These are phyloP conservation scores for Atta cephalotes DNA, from an alignment of 1,140 invertebrate genomes.

Conservation along the genomic window DNA sequence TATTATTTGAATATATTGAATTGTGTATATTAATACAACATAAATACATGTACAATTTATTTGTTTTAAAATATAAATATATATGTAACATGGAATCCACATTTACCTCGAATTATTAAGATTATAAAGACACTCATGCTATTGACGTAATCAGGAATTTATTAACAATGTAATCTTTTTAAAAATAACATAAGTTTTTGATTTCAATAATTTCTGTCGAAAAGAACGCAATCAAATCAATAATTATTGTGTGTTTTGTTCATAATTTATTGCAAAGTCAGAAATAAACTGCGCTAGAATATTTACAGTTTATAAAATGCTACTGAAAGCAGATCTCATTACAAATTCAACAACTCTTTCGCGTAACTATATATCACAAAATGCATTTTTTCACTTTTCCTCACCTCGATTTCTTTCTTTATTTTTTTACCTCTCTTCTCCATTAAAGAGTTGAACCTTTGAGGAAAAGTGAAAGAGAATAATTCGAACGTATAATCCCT, in stretches of 20 bases:
- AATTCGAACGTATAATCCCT: slow-evolving; percentile 41
- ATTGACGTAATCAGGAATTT: neutral
- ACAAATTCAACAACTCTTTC: slow-evolving; percentile 9
- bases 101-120: neutral
- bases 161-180: neutral
- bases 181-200: neutral
- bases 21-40: neutral
- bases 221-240: neutral
- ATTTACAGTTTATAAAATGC: slow-evolving; percentile 31
- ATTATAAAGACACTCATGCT: neutral
- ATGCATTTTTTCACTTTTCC: neutral
- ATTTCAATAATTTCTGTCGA: neutral
- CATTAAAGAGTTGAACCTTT: neutral
- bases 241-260: neutral
- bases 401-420: neutral
- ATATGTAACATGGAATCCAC: neutral
- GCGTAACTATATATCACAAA: neutral
- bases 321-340: slow-evolving; percentile 26
- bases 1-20: neutral
- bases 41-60: neutral
- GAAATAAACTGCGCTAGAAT: neutral
- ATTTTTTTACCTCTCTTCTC: neutral
- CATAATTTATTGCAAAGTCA: neutral
- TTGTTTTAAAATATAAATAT: neutral
- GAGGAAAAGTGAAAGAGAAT: slow-evolving; percentile 36